phyloP scores from a whole-genome alignment of 2,797 vertebrate genomes.

The Notamacropus eugenii region DNA sequence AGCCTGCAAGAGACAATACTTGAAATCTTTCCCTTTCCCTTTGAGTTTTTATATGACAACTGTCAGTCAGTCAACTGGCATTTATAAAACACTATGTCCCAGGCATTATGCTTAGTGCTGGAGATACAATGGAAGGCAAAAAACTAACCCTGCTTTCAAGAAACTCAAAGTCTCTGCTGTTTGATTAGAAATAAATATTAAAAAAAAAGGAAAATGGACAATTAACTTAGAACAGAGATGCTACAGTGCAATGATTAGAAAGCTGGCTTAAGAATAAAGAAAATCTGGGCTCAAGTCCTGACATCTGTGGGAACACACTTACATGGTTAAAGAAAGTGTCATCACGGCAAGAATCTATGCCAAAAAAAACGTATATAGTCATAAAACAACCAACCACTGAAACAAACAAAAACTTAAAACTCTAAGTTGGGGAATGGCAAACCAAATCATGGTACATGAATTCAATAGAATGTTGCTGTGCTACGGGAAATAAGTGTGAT shows the following conservation, averaged over 20 bases:
- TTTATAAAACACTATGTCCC: background rate
- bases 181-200: conserved; percentile 23
- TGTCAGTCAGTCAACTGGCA: background rate
- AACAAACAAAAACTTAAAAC: background rate
- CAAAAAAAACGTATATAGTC: background rate
- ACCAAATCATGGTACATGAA: background rate
- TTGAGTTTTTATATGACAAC: background rate
- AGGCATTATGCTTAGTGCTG: background rate
- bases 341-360: background rate
- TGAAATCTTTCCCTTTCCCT: background rate
- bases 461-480: background rate
- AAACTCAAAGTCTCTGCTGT: background rate
- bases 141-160: background rate
- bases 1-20: too few species aligned
- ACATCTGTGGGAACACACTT: background rate
- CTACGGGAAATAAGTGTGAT: background rate
- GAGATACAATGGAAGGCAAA: background rate
- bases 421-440: background rate
- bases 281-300: background rate
- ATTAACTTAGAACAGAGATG: background rate
- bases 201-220: background rate
- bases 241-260: background rate
- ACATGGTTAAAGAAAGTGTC: background rate
- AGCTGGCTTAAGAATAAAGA: background rate
- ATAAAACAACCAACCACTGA: background rate